phyloP scores from a whole-genome alignment of 2,113 vertebrate species.

The Lota lota region DNA sequence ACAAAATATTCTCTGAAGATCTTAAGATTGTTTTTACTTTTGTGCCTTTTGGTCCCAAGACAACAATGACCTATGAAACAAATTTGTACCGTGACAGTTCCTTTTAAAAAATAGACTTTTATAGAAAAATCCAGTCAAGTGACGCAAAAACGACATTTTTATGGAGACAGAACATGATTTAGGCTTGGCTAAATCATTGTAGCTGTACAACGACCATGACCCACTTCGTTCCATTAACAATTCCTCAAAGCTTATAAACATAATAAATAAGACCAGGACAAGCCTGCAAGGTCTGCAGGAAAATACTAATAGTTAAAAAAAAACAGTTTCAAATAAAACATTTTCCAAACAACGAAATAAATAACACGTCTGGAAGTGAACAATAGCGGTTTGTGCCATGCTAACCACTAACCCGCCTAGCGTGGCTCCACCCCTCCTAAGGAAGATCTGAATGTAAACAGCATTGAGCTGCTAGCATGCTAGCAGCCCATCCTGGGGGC shows the following conservation, averaged over 20 bases:
- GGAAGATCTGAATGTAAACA: too few species aligned
- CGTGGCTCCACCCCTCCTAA: too few species aligned
- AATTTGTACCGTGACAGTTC: slow-evolving; percentile 23
- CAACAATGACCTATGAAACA: slow-evolving; percentile 34
- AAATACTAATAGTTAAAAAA: slow-evolving; percentile 61
- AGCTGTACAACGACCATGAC: slow-evolving; percentile 40
- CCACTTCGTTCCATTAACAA: slow-evolving; percentile 39
- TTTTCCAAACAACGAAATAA: slow-evolving; percentile 3
- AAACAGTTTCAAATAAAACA: slow-evolving; percentile 57
- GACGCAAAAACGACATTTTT: slow-evolving; percentile 52
- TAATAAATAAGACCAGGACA: slow-evolving; percentile 80
- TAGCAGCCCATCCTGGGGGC: slow-evolving; percentile 9
- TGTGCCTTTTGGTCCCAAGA: slow-evolving; percentile 55
- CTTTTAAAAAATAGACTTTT: slow-evolving; percentile 64
- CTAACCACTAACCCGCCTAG: too few species aligned
- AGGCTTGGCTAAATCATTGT: slow-evolving; percentile 39
- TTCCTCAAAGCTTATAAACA: slow-evolving; percentile 69
- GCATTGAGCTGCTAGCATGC: neutral
- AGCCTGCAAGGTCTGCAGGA: slow-evolving; percentile 28
- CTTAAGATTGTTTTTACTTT: slow-evolving; percentile 13
- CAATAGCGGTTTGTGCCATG: neutral
- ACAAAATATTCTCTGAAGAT: slow-evolving; percentile 1
- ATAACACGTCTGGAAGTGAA: slow-evolving; percentile 4
- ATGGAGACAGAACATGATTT: slow-evolving; percentile 56
- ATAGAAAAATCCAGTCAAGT: slow-evolving; percentile 45